A percentile compares a stretch with the other conserved stretches of the same genome.
Evolutionary conservation across 1,140 invertebrate species (phyloP).

Genomic region (Drosophila sturtevanti): DNA sequence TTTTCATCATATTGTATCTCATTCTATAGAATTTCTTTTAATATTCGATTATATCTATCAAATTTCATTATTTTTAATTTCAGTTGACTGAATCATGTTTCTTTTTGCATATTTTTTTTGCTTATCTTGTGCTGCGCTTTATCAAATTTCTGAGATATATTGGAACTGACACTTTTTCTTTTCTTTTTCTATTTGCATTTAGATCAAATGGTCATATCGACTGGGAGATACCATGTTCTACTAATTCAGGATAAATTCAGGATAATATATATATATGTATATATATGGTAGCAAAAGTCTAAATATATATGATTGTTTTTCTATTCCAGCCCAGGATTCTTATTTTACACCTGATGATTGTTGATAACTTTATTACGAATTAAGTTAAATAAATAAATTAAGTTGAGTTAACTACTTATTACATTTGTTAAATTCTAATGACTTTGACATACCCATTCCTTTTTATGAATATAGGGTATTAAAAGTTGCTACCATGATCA

Average conservation of each 20-base stretch:
- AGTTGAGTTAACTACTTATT: too few species aligned
- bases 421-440: too few species aligned
- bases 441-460: background rate
- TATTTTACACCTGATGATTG: too few species aligned
- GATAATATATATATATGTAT: too few species aligned
- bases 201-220: background rate
- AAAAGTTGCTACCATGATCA: slow-evolving; percentile 20
- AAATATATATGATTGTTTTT: too few species aligned
- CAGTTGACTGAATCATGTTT: slow-evolving; percentile 4
- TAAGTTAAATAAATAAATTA: too few species aligned
- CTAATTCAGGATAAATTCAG: too few species aligned
- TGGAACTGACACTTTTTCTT: slow-evolving; percentile 1
- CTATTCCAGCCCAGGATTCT: too few species aligned
- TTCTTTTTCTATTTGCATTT: background rate
- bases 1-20: too few species aligned
- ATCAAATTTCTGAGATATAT: slow-evolving; percentile 1
- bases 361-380: too few species aligned
- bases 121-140: background rate
- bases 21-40: too few species aligned
- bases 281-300: too few species aligned
- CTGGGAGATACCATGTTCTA: background rate
- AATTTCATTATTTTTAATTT: slow-evolving; percentile 1
- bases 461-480: background rate
- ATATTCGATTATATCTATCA: background rate
- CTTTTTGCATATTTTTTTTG: background rate